Conservation (phyloP, 2,888 invertebrate genomes). For the Sarcophaga variegata region DNA sequence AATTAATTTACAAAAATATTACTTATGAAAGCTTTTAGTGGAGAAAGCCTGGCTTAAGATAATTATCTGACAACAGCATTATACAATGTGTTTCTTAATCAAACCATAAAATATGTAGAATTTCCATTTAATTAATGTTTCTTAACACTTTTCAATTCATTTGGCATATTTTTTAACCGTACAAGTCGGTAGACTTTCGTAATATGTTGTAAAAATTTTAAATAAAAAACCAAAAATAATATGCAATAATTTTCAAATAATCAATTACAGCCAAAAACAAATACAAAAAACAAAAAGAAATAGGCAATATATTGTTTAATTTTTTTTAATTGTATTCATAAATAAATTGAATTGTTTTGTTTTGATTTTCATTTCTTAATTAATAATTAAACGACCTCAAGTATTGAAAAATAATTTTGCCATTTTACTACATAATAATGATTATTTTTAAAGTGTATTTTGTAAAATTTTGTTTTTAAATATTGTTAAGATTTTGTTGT, state of each 20-base stretch:
- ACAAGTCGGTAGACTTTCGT: too few relatives aligned
- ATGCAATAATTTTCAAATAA: constrained; percentile 53
- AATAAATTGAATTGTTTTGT: not conserved
- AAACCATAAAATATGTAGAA: too few relatives aligned
- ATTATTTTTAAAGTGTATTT: not conserved
- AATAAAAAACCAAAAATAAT: constrained; percentile 57
- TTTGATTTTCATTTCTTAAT: not conserved
- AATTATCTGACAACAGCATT: too few relatives aligned
- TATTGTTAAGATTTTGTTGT: constrained; percentile 64
- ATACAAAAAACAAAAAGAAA: constrained; percentile 45
- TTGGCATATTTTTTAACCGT: too few relatives aligned
- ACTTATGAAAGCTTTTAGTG: too few relatives aligned
- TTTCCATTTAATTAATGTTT: too few relatives aligned
- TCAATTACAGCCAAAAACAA: constrained; percentile 48
- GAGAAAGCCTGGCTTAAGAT: too few relatives aligned
- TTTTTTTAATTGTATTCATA: constrained; percentile 4
- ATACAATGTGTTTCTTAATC: too few relatives aligned
- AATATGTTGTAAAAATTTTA: too few relatives aligned
- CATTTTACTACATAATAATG: not conserved
- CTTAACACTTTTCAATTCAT: too few relatives aligned
- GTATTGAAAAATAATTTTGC: not conserved
- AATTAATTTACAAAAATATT: too few relatives aligned
- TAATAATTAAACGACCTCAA: not conserved
- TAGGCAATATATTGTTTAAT: constrained; percentile 45
- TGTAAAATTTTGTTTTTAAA: constrained; percentile 40